A percentile compares a stretch with the other conserved stretches of the same genome.
Evolutionary conservation across 64 coral and sea anemone genomes (phyloP).

Genomic region (Cladopsammia gracilis): DNA sequence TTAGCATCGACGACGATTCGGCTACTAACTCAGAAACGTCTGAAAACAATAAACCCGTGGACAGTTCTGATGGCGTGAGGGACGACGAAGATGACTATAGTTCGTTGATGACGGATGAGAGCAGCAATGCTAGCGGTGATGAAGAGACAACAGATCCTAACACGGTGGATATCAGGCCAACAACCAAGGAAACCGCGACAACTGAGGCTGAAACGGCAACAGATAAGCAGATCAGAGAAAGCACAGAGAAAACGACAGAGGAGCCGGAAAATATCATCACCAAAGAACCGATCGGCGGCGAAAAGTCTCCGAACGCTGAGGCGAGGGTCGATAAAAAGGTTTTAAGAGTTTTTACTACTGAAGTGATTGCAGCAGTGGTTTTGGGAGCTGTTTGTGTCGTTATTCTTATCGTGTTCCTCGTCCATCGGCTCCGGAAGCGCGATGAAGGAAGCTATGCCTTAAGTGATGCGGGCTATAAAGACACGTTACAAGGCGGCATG

Average conservation of each 20-base stretch:
- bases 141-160: neutral
- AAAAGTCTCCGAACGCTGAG: neutral
- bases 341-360: slow-evolving; percentile 72
- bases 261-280: neutral
- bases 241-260: neutral
- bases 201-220: neutral
- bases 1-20: slow-evolving; percentile 34
- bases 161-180: slow-evolving; percentile 33
- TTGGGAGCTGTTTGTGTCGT: slow-evolving; percentile 92
- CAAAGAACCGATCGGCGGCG: neutral
- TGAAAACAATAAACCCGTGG: neutral
- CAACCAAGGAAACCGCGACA: neutral
- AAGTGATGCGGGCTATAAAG: slow-evolving; percentile 72
- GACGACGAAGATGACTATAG: slow-evolving; percentile 73
- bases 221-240: neutral
- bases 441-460: slow-evolving; percentile 96
- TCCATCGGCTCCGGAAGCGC: slow-evolving; percentile 93
- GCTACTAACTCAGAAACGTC: neutral
- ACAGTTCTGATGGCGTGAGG: slow-evolving; percentile 8
- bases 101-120: slow-evolving; percentile 47
- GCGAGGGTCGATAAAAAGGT: neutral
- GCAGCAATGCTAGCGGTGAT: slow-evolving; percentile 71
- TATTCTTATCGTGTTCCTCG: slow-evolving; percentile 94
- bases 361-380: slow-evolving; percentile 94
- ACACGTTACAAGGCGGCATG: slow-evolving; percentile 74